Evolutionary conservation across 2,888 invertebrate genomes (phyloP).

Genomic region (Eubasilissa splendida): DNA sequence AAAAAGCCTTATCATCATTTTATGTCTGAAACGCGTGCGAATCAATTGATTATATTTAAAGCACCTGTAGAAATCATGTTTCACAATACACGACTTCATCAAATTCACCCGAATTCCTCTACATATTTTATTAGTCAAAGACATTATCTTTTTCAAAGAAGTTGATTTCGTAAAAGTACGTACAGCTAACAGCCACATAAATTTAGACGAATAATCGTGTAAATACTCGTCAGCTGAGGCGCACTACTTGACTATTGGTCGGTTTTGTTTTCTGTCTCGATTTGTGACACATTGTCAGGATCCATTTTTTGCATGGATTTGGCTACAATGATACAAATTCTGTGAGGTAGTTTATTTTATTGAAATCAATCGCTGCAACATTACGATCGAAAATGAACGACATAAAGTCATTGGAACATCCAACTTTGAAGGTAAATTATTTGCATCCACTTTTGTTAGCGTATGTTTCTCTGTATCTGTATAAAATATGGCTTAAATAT

Average conservation of each 20-base stretch:
- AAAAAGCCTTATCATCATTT: too few species aligned
- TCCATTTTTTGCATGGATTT: conserved; percentile 14
- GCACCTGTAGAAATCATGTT: too few species aligned
- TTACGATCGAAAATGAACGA: conserved; percentile 80
- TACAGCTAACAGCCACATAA: neutral
- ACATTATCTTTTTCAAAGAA: too few species aligned
- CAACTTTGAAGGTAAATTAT: conserved; percentile 87
- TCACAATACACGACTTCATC: too few species aligned
- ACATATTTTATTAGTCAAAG: too few species aligned
- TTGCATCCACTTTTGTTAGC: conserved; percentile 16
- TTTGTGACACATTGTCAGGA: conserved; percentile 27
- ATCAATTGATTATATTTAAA: too few species aligned
- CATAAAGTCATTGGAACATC: conserved; percentile 94
- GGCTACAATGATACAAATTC: neutral
- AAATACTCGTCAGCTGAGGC: conserved; percentile 41
- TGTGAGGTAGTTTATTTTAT: conserved; percentile 6
- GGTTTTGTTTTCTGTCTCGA: conserved; percentile 15
- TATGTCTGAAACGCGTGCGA: too few species aligned
- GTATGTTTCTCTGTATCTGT: conserved; percentile 4
- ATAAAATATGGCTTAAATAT: conserved; percentile 11
- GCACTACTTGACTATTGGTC: neutral
- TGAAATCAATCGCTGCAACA: neutral
- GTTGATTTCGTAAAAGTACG: too few species aligned
- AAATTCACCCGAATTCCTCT: too few species aligned
- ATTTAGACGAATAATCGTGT: conserved; percentile 17